phyloP scores from a whole-genome alignment of 2,113 vertebrate genomes.

The Hystrix cristata region DNA sequence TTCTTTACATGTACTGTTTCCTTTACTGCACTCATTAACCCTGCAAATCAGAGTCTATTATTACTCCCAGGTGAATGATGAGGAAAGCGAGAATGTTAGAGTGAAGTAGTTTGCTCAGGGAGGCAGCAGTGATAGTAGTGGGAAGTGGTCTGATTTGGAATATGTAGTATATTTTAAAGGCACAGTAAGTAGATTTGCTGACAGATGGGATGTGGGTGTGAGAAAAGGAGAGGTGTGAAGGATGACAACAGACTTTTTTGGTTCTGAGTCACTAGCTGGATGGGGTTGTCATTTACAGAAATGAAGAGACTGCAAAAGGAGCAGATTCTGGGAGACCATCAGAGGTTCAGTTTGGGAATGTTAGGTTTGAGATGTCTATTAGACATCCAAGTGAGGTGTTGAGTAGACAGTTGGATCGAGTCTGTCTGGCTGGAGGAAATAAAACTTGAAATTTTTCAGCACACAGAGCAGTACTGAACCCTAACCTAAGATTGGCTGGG shows the following conservation, averaged over 20 bases:
- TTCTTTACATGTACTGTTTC: slow-evolving; percentile 3
- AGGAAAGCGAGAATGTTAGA: slow-evolving; percentile 17
- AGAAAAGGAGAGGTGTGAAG: background rate
- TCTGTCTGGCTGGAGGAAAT: slow-evolving; percentile 8
- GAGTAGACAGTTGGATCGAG: background rate
- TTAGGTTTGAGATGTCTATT: background rate
- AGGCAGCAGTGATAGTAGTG: background rate
- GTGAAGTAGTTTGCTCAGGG: background rate
- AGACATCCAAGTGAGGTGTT: background rate
- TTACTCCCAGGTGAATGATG: background rate
- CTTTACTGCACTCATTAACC: background rate
- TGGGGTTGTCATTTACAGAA: background rate
- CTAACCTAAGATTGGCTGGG: background rate
- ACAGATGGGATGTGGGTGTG: background rate
- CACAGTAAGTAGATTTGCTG: background rate
- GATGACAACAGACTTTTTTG: background rate
- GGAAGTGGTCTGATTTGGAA: background rate
- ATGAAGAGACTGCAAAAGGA: background rate
- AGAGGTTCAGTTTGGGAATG: background rate
- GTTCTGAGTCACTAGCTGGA: background rate
- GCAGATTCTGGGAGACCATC: background rate
- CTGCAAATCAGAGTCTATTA: background rate
- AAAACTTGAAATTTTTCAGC: slow-evolving; percentile 18
- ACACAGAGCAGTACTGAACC: background rate
- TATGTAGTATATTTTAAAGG: background rate